Evolutionary conservation across 2,113 vertebrate genomes (phyloP).

Genomic region (Pongo pygmaeus): DNA sequence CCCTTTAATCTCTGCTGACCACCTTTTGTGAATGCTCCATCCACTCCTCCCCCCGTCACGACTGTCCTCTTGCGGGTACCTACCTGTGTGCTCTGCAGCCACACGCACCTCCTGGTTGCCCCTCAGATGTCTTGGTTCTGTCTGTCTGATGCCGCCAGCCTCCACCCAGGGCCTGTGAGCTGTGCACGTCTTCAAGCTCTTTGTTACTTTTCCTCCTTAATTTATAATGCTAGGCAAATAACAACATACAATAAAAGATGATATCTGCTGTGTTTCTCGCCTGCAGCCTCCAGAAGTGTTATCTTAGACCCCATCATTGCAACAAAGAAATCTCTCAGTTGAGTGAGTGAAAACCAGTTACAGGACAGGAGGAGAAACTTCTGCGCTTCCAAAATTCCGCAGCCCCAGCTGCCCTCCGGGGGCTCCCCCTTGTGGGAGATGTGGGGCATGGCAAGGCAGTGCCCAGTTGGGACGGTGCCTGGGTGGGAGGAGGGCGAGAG

Average conservation of each 20-base stretch:
- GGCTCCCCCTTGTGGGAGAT: conserved; percentile 76
- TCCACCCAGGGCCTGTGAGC: conserved; percentile 51
- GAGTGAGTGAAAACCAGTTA: conserved; percentile 59
- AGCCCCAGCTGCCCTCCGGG: conserved; percentile 67
- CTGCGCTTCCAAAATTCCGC: conserved; percentile 53
- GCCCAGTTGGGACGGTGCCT: neutral
- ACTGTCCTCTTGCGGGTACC: neutral
- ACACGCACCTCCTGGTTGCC: neutral
- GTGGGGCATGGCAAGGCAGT: conserved; percentile 46
- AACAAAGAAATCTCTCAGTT: conserved; percentile 76
- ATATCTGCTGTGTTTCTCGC: neutral
- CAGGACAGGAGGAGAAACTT: conserved; percentile 71
- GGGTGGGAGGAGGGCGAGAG: neutral
- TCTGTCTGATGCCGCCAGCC: neutral
- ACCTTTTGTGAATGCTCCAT: neutral
- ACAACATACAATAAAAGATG: neutral
- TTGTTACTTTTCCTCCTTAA: conserved; percentile 43
- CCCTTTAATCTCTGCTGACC: neutral
- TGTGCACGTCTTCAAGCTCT: neutral
- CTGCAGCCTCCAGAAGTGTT: conserved; percentile 52
- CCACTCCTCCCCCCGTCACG: neutral
- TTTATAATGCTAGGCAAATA: conserved; percentile 9
- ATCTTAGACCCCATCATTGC: conserved; percentile 60
- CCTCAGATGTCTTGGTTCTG: conserved; percentile 9
- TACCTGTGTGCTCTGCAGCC: conserved; percentile 61